phyloP scores from a whole-genome alignment of 2,113 vertebrate species.

The Hippocampus mohnikei region DNA sequence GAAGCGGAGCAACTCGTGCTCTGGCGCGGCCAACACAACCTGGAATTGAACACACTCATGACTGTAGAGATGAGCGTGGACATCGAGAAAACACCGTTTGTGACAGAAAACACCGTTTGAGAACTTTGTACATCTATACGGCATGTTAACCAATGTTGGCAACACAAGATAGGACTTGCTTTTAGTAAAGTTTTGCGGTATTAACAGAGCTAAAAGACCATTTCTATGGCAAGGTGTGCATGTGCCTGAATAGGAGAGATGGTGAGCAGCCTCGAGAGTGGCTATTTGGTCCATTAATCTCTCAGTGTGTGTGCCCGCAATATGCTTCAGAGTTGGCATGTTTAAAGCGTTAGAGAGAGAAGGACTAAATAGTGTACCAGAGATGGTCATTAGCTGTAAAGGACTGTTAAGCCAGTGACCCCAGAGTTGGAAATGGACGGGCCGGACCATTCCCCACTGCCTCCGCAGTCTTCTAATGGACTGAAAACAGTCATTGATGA shows the following conservation, averaged over 20 bases:
- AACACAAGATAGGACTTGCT: no score
- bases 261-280: constrained; percentile 47
- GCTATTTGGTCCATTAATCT: constrained; percentile 47
- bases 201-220: no score
- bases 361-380: constrained; percentile 28
- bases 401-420: constrained; percentile 47
- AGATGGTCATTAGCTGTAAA: constrained; percentile 61
- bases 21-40: no score
- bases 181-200: no score
- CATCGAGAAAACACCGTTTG: no score
- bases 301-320: constrained; percentile 30
- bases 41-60: no score
- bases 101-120: no score
- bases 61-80: no score
- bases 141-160: no score
- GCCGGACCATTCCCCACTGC: constrained; percentile 31
- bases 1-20: no score
- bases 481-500: constrained; percentile 33
- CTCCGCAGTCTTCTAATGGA: constrained; percentile 45
- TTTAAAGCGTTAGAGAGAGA: constrained; percentile 44
- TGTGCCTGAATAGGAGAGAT: background rate
- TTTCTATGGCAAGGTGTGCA: constrained; percentile 1
- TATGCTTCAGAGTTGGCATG: constrained; percentile 44
- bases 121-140: no score
- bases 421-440: constrained; percentile 40